Percentiles rank a stretch among this genome's conserved stretches.
phyloP scores from a whole-genome alignment of 2,113 vertebrate genomes.

The Ovis aries region ARS-UI_Ramb_v3.0 NC_056060.1:33812001-33812500 shows the following conservation, averaged over 20 bases:
- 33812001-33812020: neutral
- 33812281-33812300: neutral
- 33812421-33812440: constrained; percentile 6
- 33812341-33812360: neutral
- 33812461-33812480: constrained; percentile 4
- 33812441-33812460: neutral
- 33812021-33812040: neutral
- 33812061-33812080: neutral
- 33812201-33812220: neutral
- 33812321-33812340: neutral
- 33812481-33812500: neutral
- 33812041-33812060: neutral
- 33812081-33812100: neutral
- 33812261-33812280: neutral
- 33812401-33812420: neutral
- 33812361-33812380: neutral
- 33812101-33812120: neutral
- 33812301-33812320: neutral
- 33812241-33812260: neutral
- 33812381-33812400: neutral
- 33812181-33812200: neutral
- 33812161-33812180: neutral
- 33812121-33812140: neutral
- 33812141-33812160: neutral
- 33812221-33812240: neutral